Conservation (phyloP, 2,113 vertebrate species). For the Condylura cristata region DNA sequence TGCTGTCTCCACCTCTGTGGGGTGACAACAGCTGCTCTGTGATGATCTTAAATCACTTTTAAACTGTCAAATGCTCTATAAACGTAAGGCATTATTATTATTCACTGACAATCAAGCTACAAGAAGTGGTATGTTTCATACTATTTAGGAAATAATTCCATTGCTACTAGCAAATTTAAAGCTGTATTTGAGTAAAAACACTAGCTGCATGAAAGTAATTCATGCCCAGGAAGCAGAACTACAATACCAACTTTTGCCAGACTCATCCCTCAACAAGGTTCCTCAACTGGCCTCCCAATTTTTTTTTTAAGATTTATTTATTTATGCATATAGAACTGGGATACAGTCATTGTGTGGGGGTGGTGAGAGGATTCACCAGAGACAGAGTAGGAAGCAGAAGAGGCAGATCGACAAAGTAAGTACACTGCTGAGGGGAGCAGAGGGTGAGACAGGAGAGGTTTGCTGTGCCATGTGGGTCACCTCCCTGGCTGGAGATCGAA, state of each 20-base stretch:
- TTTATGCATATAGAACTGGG: too few relatives aligned
- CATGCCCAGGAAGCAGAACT: background rate
- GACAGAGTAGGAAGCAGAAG: too few relatives aligned
- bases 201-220: slow-evolving; percentile 44
- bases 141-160: slow-evolving; percentile 3
- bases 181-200: slow-evolving; percentile 28
- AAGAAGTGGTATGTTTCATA: background rate
- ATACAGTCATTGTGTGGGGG: too few relatives aligned
- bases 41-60: background rate
- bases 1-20: slow-evolving; percentile 1
- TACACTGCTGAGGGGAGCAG: too few relatives aligned
- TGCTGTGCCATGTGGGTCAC: too few relatives aligned
- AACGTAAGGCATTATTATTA: background rate
- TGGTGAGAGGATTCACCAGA: too few relatives aligned
- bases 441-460: too few relatives aligned
- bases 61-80: background rate
- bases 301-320: too few relatives aligned
- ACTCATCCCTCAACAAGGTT: background rate
- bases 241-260: slow-evolving; percentile 4
- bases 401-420: too few relatives aligned
- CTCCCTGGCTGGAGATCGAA: too few relatives aligned
- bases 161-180: background rate
- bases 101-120: background rate
- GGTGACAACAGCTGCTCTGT: background rate
- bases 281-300: background rate